phyloP scores from a whole-genome alignment of 2,888 invertebrate species.

The Mycalesis mineus region DNA sequence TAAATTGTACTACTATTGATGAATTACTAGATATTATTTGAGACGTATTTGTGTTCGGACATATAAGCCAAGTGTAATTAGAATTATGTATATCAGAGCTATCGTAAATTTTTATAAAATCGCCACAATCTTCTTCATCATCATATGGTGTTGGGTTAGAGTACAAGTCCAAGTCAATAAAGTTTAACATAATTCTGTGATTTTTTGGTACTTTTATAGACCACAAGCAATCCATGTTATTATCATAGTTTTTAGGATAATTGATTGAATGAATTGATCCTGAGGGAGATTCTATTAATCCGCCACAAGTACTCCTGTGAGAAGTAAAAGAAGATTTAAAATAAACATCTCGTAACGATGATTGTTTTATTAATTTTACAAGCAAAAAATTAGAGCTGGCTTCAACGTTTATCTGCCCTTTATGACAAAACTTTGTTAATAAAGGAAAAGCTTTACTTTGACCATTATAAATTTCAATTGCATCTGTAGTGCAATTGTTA shows the following conservation, averaged over 20 bases:
- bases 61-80: conserved; percentile 73
- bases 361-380: conserved; percentile 81
- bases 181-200: conserved; percentile 83
- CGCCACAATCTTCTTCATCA: conserved; percentile 45
- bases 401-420: conserved; percentile 61
- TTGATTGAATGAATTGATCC: conserved; percentile 88
- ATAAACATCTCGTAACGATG: conserved; percentile 79
- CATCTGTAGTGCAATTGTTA: conserved; percentile 80
- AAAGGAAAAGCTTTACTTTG: conserved; percentile 75
- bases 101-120: conserved; percentile 61
- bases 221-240: conserved; percentile 88
- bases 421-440: conserved; percentile 80
- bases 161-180: conserved; percentile 82
- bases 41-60: conserved; percentile 51
- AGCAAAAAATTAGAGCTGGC: conserved; percentile 84
- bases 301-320: conserved; percentile 83
- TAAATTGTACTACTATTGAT: conserved; percentile 81
- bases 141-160: conserved; percentile 58
- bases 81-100: conserved; percentile 34
- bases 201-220: conserved; percentile 81
- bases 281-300: conserved; percentile 75
- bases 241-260: conserved; percentile 89
- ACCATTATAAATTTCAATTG: conserved; percentile 83
- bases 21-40: conserved; percentile 79
- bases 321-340: conserved; percentile 72